phyloP scores from a whole-genome alignment of 30 jellyfish, hydroid and myxozoan species.

The Chironex yamaguchii region DNA sequence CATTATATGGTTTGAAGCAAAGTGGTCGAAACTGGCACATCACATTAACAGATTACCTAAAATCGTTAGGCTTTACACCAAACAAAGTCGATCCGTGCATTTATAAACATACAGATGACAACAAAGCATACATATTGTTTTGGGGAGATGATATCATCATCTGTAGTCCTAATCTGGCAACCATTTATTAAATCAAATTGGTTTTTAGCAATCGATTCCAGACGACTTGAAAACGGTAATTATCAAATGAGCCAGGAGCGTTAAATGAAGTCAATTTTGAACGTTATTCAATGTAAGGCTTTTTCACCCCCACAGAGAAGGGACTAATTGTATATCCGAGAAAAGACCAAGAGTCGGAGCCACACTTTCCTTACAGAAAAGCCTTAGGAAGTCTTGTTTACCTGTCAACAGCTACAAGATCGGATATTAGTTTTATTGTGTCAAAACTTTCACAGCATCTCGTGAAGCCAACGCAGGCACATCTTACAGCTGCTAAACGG shows the following conservation, averaged over 20 bases:
- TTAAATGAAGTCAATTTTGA: too few species aligned
- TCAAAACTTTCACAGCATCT: constrained; percentile 32
- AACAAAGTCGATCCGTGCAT: constrained; percentile 2
- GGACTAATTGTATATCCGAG: not conserved
- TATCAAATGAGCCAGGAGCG: constrained; percentile 29
- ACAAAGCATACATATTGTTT: too few species aligned
- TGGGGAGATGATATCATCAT: constrained; percentile 3
- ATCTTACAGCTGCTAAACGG: constrained; percentile 30
- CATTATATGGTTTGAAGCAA: constrained; percentile 8
- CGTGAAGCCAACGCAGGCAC: not conserved
- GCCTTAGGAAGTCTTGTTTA: constrained; percentile 44
- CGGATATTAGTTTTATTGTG: constrained; percentile 23
- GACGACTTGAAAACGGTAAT: not conserved
- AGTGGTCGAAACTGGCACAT: constrained; percentile 29
- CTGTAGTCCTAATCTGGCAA: not conserved
- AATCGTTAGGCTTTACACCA: constrained; percentile 12
- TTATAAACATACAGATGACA: not conserved
- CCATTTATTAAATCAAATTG: not conserved
- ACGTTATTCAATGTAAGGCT: constrained; percentile 1
- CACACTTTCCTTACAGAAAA: not conserved
- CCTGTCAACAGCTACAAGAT: constrained; percentile 42
- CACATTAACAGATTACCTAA: constrained; percentile 10
- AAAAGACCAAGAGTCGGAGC: not conserved
- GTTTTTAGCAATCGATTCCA: constrained; percentile 18
- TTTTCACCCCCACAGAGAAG: constrained; percentile 31